Percentiles rank a stretch among this genome's conserved stretches.
These are phyloP conservation scores for Drosophila ustulata DNA, from an alignment of 2,888 invertebrate genomes.

Conservation along the genomic window DNA sequence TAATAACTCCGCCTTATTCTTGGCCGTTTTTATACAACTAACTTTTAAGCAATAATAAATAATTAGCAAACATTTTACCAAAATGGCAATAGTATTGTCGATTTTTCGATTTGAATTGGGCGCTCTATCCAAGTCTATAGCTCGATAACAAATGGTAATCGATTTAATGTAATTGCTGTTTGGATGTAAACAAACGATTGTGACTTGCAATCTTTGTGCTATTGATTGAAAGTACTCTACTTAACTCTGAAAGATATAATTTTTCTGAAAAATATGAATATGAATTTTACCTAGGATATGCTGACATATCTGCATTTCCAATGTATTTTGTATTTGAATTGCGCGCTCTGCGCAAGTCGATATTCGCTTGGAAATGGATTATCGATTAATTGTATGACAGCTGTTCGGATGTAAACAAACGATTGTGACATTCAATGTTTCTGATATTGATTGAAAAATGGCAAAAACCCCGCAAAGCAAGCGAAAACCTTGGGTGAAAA, in stretches of 20 bases:
- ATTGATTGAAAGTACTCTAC: constrained; percentile 14
- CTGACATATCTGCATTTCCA: constrained; percentile 87
- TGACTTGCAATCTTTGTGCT: constrained; percentile 29
- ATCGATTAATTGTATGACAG: constrained; percentile 25
- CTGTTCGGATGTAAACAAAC: constrained; percentile 47
- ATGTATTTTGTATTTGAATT: neutral
- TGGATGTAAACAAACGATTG: constrained; percentile 35
- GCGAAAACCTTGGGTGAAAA: constrained; percentile 90
- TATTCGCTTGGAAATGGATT: too few species aligned
- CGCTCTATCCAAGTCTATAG: neutral
- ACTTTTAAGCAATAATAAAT: constrained; percentile 53
- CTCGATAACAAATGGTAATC: neutral
- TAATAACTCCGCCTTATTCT: constrained; percentile 30
- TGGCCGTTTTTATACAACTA: constrained; percentile 48
- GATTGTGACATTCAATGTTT: constrained; percentile 36
- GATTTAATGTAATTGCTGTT: constrained; percentile 31
- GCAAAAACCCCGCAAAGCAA: constrained; percentile 41
- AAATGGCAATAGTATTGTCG: neutral
- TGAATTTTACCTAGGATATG: constrained; percentile 93
- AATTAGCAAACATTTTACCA: constrained; percentile 43
- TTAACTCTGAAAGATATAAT: too few species aligned
- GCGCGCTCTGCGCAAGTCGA: neutral
- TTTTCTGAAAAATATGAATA: constrained; percentile 87
- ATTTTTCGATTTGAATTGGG: neutral
- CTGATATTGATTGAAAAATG: constrained; percentile 44